Conservation (phyloP, 2,888 invertebrate species). For the Ethmia dodecea region DNA sequence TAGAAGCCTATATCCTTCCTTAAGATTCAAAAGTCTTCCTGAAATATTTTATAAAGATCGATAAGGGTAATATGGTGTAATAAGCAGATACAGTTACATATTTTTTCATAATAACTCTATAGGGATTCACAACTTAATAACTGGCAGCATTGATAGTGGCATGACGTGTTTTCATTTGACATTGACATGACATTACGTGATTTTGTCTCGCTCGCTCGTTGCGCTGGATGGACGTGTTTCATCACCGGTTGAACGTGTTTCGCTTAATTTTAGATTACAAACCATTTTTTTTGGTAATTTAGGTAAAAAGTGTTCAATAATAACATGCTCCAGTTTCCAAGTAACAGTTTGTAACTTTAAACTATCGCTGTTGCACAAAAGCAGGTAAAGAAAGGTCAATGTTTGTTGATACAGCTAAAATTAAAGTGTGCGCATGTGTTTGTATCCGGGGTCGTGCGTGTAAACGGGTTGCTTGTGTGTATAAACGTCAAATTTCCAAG, state of each 20-base stretch:
- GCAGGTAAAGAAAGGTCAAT: slow-evolving; percentile 32
- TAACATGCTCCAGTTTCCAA: neutral
- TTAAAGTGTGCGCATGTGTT: slow-evolving; percentile 41
- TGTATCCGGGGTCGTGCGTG: slow-evolving; percentile 28
- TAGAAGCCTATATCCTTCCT: too few relatives aligned
- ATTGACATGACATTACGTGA: too few relatives aligned
- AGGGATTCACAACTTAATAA: too few relatives aligned
- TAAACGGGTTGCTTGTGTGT: slow-evolving; percentile 30
- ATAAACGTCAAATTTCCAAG: slow-evolving; percentile 62
- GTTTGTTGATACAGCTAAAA: slow-evolving; percentile 55
- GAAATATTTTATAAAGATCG: too few relatives aligned
- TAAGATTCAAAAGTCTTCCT: too few relatives aligned
- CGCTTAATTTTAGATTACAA: slow-evolving; percentile 1
- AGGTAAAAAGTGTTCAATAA: slow-evolving; percentile 1
- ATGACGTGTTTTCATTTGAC: too few relatives aligned
- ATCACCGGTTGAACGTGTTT: slow-evolving; percentile 10
- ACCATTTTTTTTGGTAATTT: neutral
- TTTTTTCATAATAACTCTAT: too few relatives aligned
- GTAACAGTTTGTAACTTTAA: neutral
- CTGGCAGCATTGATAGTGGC: too few relatives aligned
- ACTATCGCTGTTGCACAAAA: slow-evolving; percentile 7
- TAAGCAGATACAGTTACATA: too few relatives aligned
- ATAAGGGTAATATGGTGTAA: too few relatives aligned
- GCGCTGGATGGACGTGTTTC: too few relatives aligned
- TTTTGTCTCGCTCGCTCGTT: too few relatives aligned